These are phyloP conservation scores for Acronicta aceris DNA, from an alignment of 2,888 invertebrate genomes.

Conservation along the genomic window DNA sequence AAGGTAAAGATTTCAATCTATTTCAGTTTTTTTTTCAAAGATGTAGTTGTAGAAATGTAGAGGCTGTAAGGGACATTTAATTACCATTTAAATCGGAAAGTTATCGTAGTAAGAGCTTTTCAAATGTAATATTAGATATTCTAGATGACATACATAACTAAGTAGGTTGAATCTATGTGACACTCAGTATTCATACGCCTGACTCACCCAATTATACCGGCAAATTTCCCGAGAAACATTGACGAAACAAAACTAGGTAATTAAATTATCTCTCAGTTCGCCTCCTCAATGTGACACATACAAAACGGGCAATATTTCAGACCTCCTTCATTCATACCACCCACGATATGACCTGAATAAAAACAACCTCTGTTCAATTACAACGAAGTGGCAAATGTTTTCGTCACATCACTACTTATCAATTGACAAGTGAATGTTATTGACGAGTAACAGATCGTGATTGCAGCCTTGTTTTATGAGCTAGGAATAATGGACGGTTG, in stretches of 20 bases:
- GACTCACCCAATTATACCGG: constrained; percentile 37
- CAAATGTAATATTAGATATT: neutral
- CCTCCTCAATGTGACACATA: constrained; percentile 53
- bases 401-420: constrained; percentile 54
- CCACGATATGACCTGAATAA: constrained; percentile 66
- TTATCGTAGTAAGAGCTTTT: neutral
- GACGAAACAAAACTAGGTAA: constrained; percentile 38
- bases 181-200: neutral
- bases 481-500: neutral
- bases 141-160: neutral
- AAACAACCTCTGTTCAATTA: constrained; percentile 64
- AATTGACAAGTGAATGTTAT: constrained; percentile 56
- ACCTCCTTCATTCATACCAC: constrained; percentile 46
- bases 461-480: constrained; percentile 20
- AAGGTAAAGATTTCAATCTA: constrained; percentile 92
- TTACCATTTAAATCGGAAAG: neutral
- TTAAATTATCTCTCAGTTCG: constrained; percentile 51
- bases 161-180: neutral
- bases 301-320: constrained; percentile 57
- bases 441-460: constrained; percentile 47
- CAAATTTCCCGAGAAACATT: constrained; percentile 28
- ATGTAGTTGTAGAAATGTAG: neutral
- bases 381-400: constrained; percentile 48
- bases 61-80: neutral
- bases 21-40: neutral